Evolutionary conservation across 2,113 vertebrate species (phyloP).

Genomic region (Brachyistius frenatus): DNA sequence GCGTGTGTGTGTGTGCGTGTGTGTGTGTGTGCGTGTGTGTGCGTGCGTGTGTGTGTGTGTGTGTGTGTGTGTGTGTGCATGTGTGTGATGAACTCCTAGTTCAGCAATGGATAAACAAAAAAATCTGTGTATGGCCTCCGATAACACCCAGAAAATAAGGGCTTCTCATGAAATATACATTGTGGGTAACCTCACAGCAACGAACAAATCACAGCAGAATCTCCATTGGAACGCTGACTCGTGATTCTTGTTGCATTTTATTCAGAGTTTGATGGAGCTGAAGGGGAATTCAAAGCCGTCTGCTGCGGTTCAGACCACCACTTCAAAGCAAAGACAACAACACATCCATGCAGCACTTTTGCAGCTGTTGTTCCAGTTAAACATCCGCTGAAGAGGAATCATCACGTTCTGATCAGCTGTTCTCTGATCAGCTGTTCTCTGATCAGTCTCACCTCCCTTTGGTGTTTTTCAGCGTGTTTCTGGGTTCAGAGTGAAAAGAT

Average conservation of each 20-base stretch:
- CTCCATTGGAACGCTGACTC: slow-evolving; percentile 6
- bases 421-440: too few species aligned
- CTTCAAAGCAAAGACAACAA: slow-evolving; percentile 14
- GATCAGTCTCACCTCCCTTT: not conserved
- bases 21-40: not conserved
- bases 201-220: not conserved
- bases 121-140: not conserved
- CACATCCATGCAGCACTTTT: not conserved
- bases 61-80: not conserved
- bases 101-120: not conserved
- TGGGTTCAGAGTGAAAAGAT: not conserved
- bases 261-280: slow-evolving; percentile 37
- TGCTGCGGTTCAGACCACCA: slow-evolving; percentile 37
- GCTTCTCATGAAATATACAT: slow-evolving; percentile 17
- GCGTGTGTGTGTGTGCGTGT: slow-evolving; percentile 10
- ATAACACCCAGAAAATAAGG: not conserved
- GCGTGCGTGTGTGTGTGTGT: too few species aligned
- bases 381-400: too few species aligned
- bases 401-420: too few species aligned
- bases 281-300: slow-evolving; percentile 52
- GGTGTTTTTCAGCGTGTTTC: not conserved
- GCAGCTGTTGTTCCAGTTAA: too few species aligned
- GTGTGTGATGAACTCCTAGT: not conserved
- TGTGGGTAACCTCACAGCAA: not conserved
- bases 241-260: slow-evolving; percentile 11